Base-by-base conservation (phyloP, 2,888 invertebrate genomes). In the Polymixis flavicincta region DNA sequence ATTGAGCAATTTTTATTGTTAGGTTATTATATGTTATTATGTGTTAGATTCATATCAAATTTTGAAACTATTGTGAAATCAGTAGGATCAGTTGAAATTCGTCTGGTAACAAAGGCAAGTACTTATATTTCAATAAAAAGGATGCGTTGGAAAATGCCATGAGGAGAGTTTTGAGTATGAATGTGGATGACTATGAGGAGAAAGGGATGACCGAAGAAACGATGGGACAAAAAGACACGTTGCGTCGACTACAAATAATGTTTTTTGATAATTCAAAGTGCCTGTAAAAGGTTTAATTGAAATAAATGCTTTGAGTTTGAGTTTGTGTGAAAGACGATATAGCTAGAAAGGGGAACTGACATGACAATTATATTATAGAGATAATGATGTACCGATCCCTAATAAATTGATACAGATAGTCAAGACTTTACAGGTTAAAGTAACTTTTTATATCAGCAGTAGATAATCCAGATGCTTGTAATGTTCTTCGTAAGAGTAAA, bases 1-100 rank as follows among this genome's bases (percentile, higher is more conserved):
- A 54, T 65, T 73, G 19, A 19, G 65, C 6, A 65, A 60, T 28
- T 37, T 57, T 71, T 22, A 52, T n/a, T 65, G 2, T 28, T 17
- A 57, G n/a, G n/a, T n/a, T n/a, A n/a, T n/a, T n/a, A n/a, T n/a
- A n/a, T n/a, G n/a, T n/a, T n/a, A n/a, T n/a, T 57, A 8, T 19
- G 6, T 59, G 9, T 52, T 45, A 59, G 17, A 64, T 63, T 54
- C 14, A 22, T 9, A 42, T 50, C 45, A n/a, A 13, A 59, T 11
- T 1, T 22, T 42, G 28, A 54, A 28, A 59, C 19, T 50, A n/a
- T 60, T 60, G 14, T 60, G 37, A 60, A 61, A 76, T 14, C 52
- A 48, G 6, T 55, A 45, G 13, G 37, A 25, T 59, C 22, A 50
- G 2, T 25, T 48, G 48, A n/a, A 28, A 48, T 22, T 8, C 14